A percentile compares a stretch with the other conserved stretches of the same genome.
phyloP scores from a whole-genome alignment of 2,888 invertebrate species.

The Machimus rusticus region DNA sequence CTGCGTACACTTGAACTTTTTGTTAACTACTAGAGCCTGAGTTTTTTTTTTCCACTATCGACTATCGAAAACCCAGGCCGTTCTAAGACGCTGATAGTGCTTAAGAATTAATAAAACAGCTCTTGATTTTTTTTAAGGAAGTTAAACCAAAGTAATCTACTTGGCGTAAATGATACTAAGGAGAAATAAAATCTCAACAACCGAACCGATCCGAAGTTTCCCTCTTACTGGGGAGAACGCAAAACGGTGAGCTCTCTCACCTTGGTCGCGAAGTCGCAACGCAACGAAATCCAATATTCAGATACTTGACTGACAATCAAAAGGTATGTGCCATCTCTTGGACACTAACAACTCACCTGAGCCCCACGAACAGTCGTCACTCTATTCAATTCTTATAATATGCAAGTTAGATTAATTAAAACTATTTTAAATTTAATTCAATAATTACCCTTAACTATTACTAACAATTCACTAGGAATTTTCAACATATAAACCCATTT shows the following conservation, averaged over 20 bases:
- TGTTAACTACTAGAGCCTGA: background rate
- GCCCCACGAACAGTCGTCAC: background rate
- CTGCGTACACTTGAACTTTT: background rate
- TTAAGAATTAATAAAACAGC: background rate
- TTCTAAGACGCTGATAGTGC: background rate
- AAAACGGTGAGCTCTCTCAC: background rate
- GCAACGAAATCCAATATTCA: background rate
- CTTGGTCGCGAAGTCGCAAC: background rate
- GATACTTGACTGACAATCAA: background rate
- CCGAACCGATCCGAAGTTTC: constrained; percentile 35
- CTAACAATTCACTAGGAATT: background rate
- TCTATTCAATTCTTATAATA: background rate
- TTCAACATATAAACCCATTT: background rate
- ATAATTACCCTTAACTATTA: background rate
- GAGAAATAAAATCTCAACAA: constrained; percentile 16
- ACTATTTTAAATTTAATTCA: background rate
- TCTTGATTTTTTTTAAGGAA: background rate
- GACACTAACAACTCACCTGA: background rate
- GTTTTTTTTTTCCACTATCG: background rate
- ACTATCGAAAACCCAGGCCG: background rate
- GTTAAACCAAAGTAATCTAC: background rate
- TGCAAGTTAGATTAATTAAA: background rate
- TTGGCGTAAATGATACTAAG: constrained; percentile 15
- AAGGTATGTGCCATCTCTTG: background rate
- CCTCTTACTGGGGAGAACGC: constrained; percentile 17